Evolutionary conservation across 2,888 invertebrate genomes (phyloP), one percentile per base, ranked within the genome.

Genomic region (Biston betularia): DNA sequence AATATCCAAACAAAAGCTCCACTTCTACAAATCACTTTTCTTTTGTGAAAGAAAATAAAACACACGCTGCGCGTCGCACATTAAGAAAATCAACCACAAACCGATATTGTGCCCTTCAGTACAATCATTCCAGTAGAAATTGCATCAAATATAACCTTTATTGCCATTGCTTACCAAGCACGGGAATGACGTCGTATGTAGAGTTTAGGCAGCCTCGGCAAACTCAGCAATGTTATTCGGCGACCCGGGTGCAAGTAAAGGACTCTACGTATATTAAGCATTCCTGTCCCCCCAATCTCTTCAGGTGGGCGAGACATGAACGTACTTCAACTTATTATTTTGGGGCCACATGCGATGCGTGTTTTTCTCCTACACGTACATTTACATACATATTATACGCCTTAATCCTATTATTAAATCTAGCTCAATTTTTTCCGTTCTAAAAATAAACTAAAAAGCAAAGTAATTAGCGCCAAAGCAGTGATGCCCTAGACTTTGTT

Each of bases 291-390:
- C 88, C 86, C 89, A 87, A 90, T 89, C 89, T 90, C 88, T 89
- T 87, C 90, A 92, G 92, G 91, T 90, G 90, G 89, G 81, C 80
- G 84, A 83, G 82, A 83, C 88, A 87, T 89, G 88, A 86, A 89
- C 87, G 90, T 81, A 89, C 87, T 92, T 85, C 85, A 89, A 90
- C 89, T 92, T 93, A 93, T 92, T 93, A 92, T 91, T 91, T 90
- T 75, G 86, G 88, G 82, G 85, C 84, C 86, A 83, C 84, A 84
- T 86, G 84, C 83, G 83, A 85, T 85, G 83, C 86, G 84, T 88
- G 89, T 91, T 91, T 90, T 89, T 87, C 88, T 87, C 82, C 81
- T 82, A 85, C 85, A 82, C 80, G 79, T 80, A 84, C 80, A 85
- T 86, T 84, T 87, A 86, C 85, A 87, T 85, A 87, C 82, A 82